A percentile compares a stretch with the other conserved stretches of the same genome.
Evolutionary conservation across 2,888 invertebrate genomes (phyloP).

Genomic region (Drosophila quinaria): DNA sequence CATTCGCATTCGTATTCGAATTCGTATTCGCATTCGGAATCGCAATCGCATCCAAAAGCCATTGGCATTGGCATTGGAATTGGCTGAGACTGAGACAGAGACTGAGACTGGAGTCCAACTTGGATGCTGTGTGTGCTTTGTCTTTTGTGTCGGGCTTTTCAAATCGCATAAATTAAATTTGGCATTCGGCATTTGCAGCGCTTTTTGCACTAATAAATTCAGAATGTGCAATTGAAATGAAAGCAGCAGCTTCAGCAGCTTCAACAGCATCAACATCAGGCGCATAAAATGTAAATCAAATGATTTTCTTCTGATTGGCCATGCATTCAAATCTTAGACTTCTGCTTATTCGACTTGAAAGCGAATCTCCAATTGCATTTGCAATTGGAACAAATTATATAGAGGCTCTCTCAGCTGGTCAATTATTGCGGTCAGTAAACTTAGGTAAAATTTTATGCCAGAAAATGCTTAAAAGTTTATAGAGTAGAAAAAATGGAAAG

Average conservation of each 20-base stretch:
- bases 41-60: constrained; percentile 39
- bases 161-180: constrained; percentile 71
- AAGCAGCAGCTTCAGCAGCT: constrained; percentile 44
- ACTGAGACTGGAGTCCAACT: constrained; percentile 9
- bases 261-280: constrained; percentile 39
- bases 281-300: constrained; percentile 71
- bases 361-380: constrained; percentile 26
- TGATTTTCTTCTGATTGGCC: constrained; percentile 47
- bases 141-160: constrained; percentile 16
- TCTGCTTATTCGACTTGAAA: constrained; percentile 9
- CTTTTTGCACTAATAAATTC: constrained; percentile 63
- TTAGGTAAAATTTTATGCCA: background rate
- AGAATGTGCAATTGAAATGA: constrained; percentile 65
- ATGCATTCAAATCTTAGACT: constrained; percentile 27
- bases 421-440: constrained; percentile 31
- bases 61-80: constrained; percentile 55
- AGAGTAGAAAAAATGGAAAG: background rate
- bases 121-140: constrained; percentile 19
- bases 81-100: constrained; percentile 11
- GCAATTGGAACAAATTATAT: constrained; percentile 31
- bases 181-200: constrained; percentile 54
- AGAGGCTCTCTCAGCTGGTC: constrained; percentile 7
- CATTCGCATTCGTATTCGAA: constrained; percentile 53
- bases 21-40: constrained; percentile 22
- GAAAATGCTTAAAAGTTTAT: background rate